Base-by-base conservation (phyloP, 1,140 invertebrate species). In the Homarus americanus region DNA sequence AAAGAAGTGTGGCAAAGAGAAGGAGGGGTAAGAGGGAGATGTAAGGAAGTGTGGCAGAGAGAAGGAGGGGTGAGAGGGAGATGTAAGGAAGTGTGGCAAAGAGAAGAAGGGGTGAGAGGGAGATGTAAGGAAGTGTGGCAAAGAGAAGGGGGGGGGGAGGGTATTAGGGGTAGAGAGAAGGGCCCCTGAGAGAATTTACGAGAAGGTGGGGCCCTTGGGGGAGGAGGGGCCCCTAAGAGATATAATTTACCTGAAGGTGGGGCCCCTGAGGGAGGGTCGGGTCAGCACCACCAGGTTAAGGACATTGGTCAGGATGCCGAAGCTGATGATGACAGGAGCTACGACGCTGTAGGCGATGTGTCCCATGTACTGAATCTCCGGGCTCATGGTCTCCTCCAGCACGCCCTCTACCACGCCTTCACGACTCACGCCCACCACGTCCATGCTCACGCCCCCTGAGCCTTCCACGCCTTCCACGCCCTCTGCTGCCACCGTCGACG, bases 301-400 rank as follows among this genome's bases (percentile, higher is more conserved):
- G 1, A 83, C 49, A 28, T 90, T 90, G 49, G 88, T 83, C 10
- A 90, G 72, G 5, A 90, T 90, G 7, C 88, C 88, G 79, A 90
- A 90, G 88, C 69, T 76, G 49, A 90, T 90, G 41, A 90, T 90
- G 49, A 90, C 80, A 7, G 88, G 88, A 17, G 88, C 88, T 2
- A 90, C 88, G 9, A 90, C 80, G n/a, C 82, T 90, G 82, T 90
- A 90, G 72, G 88, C 88, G 72, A 90, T 90, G 72, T 90, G 72
- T 2, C 88, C 88, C 80, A 90, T 83, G 82, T 90, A 84, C 80
- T 84, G 80, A 49, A 90, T 90, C 38, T 90, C 88, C 0, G 80
- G 72, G 41, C 79, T 83, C 88, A 90, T 76, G 1, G 80, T 44
- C 28, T 78, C 49, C 72, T 90, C 88, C 28, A 83, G 49, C 32